Conservation (phyloP, 2,113 vertebrate species). For the Pterocles burchelli region DNA sequence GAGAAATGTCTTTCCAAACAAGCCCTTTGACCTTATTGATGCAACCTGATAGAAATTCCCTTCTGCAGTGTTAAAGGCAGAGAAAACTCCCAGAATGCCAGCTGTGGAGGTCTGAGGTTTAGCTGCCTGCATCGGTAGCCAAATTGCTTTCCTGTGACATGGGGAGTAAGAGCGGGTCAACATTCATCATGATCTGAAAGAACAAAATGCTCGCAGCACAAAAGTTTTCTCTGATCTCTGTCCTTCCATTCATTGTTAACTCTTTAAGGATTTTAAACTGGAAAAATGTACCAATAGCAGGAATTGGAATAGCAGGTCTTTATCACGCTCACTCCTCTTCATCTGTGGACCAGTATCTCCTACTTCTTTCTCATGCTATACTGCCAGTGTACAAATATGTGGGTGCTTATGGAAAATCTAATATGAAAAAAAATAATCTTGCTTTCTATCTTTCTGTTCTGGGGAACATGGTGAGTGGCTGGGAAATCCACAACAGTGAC, state of each 20-base stretch:
- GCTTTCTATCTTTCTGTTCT: not conserved
- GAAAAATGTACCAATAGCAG: too few relatives aligned
- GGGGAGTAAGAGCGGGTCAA: not conserved
- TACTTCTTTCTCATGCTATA: not conserved
- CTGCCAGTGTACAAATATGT: not conserved
- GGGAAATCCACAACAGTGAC: not conserved
- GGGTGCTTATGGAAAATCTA: not conserved
- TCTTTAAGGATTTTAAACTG: not conserved
- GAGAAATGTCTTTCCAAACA: not conserved
- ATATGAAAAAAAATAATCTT: not conserved
- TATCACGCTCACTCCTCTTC: not conserved
- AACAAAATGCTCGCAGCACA: not conserved
- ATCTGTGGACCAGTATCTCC: not conserved
- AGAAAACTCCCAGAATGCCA: not conserved
- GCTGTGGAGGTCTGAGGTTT: not conserved
- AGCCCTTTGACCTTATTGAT: not conserved
- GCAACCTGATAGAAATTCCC: not conserved
- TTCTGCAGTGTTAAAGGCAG: not conserved
- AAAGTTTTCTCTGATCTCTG: not conserved
- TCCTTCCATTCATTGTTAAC: not conserved
- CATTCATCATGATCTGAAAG: fast-evolving
- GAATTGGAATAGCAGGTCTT: not conserved
- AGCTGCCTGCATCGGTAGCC: not conserved
- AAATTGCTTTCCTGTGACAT: fast-evolving
- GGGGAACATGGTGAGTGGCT: not conserved